Base-by-base conservation (phyloP, 2,888 invertebrate genomes). In the Ligdia adustata region DNA sequence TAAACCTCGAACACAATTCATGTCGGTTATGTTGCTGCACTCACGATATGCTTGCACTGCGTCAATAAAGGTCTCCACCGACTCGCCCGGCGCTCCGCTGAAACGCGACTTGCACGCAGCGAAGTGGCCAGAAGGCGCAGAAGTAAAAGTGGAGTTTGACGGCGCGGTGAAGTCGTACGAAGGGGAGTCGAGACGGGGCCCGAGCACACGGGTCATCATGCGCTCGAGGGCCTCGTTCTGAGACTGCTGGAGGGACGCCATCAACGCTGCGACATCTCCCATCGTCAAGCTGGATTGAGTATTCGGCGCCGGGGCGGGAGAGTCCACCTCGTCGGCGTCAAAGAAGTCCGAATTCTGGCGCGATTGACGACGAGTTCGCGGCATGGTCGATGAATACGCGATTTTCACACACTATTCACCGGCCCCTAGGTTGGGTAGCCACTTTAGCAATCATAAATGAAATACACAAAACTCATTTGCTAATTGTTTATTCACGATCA, bases 51-150 rank as follows among this genome's bases (percentile, higher is more conserved):
- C 16, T 5, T 16, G 16, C 16, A 16, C 5, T 3, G 16, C 16
- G 16, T 16, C 16, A 5, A 16, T 16, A 5, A 16, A 16, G 3
- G 5, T 5, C 16, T 16, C 16, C 3, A 16, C 16, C 16, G 16
- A 3, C 16, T 16, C 16, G 16, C 16, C 16, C 16, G 16, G 5
- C 16, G 16, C 16, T 16, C 5, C 14, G 29, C 7, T 12, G 0
- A 52, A 57, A 57, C 57, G 57, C 47, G 42, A 37, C 28, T 57
- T 52, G 16, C 16, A 16, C 16, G 16, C 16, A 16, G 16, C 16
- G 16, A 16, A 16, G 16, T 16, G 16, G 3, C 16, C 16, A 3
- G 16, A 16, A 5, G 16, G 16, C 16, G 16, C 16, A 5, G 16
- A 16, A 5, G 5, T n/a, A n/a, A n/a, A n/a, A n/a, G n/a, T n/a